These are phyloP conservation scores for Darevskia mixta DNA, from an alignment of 2,797 vertebrate species.

Conservation along the genomic window DNA sequence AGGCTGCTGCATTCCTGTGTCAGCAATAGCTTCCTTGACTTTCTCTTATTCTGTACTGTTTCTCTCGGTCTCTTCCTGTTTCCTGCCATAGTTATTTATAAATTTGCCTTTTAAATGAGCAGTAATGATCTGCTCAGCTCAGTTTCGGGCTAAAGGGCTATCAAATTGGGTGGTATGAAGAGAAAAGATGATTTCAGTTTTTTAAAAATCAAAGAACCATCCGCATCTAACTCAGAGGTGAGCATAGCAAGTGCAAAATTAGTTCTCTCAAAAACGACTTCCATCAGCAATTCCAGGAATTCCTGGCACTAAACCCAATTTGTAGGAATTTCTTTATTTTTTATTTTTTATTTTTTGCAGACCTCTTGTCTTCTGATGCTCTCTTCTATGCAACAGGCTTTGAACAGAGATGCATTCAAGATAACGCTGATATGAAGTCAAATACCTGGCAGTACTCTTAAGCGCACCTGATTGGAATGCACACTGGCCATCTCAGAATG, in stretches of 20 bases:
- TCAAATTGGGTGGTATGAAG: slow-evolving; percentile 5
- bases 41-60: slow-evolving; percentile 51
- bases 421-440: not conserved
- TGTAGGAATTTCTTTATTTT: not conserved
- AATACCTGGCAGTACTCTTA: not conserved
- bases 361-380: not conserved
- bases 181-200: slow-evolving; percentile 23
- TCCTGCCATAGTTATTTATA: slow-evolving; percentile 53
- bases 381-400: not conserved
- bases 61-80: slow-evolving; percentile 49
- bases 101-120: slow-evolving; percentile 63
- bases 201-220: slow-evolving; percentile 19
- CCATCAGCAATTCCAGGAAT: slow-evolving; percentile 17
- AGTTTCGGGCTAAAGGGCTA: slow-evolving; percentile 46
- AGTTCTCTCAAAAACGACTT: not conserved
- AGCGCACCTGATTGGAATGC: not conserved
- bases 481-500: not conserved
- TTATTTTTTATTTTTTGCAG: not conserved
- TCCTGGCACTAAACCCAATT: not conserved
- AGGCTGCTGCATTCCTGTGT: slow-evolving; percentile 24
- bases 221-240: slow-evolving; percentile 33
- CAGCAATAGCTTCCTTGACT: slow-evolving; percentile 48
- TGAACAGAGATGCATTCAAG: not conserved
- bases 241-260: slow-evolving; percentile 11
- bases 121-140: slow-evolving; percentile 35